Conservation (phyloP, 2,888 invertebrate species). For the Apoderus coryli region DNA sequence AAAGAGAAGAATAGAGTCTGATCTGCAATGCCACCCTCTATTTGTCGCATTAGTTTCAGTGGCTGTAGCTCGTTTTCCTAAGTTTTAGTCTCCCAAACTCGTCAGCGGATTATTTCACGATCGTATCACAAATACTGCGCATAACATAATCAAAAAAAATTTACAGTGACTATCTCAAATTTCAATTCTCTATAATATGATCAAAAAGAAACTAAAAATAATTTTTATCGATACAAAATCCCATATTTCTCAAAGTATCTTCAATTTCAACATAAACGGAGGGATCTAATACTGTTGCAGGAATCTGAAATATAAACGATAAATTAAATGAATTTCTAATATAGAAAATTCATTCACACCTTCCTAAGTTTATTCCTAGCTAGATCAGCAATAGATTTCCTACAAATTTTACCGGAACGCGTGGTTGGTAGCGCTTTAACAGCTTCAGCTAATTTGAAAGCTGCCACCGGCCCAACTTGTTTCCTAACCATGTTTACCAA, state of each 20-base stretch:
- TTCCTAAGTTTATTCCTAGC: conserved; percentile 66
- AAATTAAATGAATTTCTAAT: conserved; percentile 1
- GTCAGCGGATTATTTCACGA: too few species aligned
- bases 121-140: too few species aligned
- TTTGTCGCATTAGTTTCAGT: too few species aligned
- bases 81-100: too few species aligned
- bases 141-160: too few species aligned
- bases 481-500: conserved; percentile 44
- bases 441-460: conserved; percentile 65
- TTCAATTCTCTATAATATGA: too few species aligned
- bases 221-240: too few species aligned
- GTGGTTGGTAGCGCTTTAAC: conserved; percentile 77
- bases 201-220: too few species aligned
- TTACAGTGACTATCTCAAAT: too few species aligned
- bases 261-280: conserved; percentile 67
- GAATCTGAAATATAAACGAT: conserved; percentile 36
- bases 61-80: too few species aligned
- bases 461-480: conserved; percentile 75
- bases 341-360: conserved; percentile 30
- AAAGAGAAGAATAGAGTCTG: too few species aligned
- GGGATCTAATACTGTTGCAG: conserved; percentile 78
- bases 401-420: conserved; percentile 64
- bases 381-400: conserved; percentile 74
- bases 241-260: conserved; percentile 55
- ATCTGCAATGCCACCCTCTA: too few species aligned